phyloP scores from a whole-genome alignment of 2,888 invertebrate genomes.

The Cloeon dipterum region DNA sequence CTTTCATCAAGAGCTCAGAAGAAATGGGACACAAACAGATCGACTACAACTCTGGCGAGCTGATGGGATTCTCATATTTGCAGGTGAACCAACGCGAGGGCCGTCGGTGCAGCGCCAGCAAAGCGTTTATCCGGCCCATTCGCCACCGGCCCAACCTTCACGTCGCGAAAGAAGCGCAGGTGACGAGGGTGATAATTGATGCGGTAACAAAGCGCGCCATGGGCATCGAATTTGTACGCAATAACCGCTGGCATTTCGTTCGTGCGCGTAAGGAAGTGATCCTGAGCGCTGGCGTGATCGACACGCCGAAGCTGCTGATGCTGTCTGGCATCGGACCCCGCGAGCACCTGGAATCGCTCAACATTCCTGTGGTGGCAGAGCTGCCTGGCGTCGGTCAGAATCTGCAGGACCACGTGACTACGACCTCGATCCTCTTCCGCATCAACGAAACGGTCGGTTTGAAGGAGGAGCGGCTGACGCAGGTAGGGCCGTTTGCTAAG shows the following conservation, averaged over 20 bases:
- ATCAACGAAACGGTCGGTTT: conserved; percentile 34
- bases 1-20: conserved; percentile 6
- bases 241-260: conserved; percentile 15
- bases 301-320: conserved; percentile 20
- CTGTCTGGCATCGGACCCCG: conserved; percentile 35
- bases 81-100: conserved; percentile 18
- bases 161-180: conserved; percentile 27
- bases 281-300: conserved; percentile 12
- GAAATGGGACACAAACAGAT: conserved; percentile 1
- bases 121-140: conserved; percentile 25
- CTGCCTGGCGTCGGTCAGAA: conserved; percentile 51
- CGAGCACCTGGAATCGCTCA: conserved; percentile 27
- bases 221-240: conserved; percentile 8
- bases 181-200: conserved; percentile 29
- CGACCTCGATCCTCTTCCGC: conserved; percentile 45
- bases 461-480: conserved; percentile 10
- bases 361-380: conserved; percentile 37
- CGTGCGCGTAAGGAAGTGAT: conserved; percentile 28
- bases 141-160: conserved; percentile 28
- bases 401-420: conserved; percentile 57
- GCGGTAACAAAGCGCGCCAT: conserved; percentile 19
- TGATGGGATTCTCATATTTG: conserved; percentile 41
- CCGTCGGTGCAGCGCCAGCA: conserved; percentile 9
- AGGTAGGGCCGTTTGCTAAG: conserved; percentile 13
- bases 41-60: conserved; percentile 10